A percentile compares a stretch with the other conserved stretches of the same genome.
phyloP scores from a whole-genome alignment of 2,797 vertebrate genomes.

The Todus mexicanus region DNA sequence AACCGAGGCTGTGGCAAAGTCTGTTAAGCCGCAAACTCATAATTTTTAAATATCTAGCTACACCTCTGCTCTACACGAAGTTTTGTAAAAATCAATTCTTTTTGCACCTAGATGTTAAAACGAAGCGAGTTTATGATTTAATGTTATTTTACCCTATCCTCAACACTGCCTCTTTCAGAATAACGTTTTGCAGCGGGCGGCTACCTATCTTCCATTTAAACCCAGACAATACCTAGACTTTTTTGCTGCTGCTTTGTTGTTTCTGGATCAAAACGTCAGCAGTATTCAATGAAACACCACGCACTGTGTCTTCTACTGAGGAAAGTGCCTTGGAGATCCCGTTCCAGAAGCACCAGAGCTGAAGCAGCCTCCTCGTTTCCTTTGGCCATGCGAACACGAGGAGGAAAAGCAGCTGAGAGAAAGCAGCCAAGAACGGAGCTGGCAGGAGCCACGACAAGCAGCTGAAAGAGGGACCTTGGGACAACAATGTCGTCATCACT shows the following conservation, averaged over 20 bases:
- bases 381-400: not conserved
- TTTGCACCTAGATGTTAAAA: not conserved
- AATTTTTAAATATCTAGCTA: not conserved
- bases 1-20: not conserved
- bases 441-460: constrained; percentile 15
- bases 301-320: not conserved
- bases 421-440: constrained; percentile 6
- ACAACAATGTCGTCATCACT: not conserved
- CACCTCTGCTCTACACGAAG: not conserved
- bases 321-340: not conserved
- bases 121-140: not conserved
- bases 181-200: not conserved
- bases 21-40: not conserved
- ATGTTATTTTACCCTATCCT: not conserved
- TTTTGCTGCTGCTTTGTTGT: not conserved
- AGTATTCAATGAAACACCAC: not conserved
- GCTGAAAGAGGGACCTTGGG: constrained; percentile 6
- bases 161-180: not conserved
- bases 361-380: not conserved
- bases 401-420: not conserved
- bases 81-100: not conserved
- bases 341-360: not conserved
- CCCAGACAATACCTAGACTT: not conserved
- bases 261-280: not conserved
- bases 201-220: not conserved